Base-by-base conservation (phyloP, 1,140 invertebrate genomes). In the Aphis gossypii region DNA sequence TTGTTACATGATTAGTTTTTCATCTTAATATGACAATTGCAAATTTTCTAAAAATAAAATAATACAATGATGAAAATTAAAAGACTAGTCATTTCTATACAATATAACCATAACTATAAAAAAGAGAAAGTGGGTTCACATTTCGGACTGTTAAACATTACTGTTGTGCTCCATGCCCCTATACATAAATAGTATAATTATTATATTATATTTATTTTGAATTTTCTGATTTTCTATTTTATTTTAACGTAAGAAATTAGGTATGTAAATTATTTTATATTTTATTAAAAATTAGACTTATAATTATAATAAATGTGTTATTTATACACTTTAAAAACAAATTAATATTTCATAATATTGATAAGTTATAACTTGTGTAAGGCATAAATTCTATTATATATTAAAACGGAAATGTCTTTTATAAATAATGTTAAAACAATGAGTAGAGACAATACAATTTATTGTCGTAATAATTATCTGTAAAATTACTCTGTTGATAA, bases 91-190 rank as follows among this genome's bases (percentile, higher is more conserved):
- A 84, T 92, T 92, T 92, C 46, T 92, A 56, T 86, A 92, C 30
- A 92, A 18, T 86, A 41, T 25, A 93, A 84, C 56, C 92, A 84
- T 14, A 56, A 86, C 82, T 84, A 93, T n/a, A 84, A 93, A 76
- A 93, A 93, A 93, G 92, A 93, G 92, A 93, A 93, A 93, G 92
- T 93, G 82, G 21, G 23, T 51, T 84, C 25, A 86, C 82, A 93
- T 86, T 93, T 93, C 92, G 82, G 82, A 84, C 92, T 84, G 68
- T 92, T 92, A 41, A 84, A 83, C 92, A 93, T 93, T 93, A 93
- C 82, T 4, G 92, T 86, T 41, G 48, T 44, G 76, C 82, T 84
- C 3, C 14, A 48, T 51, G 25, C 92, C 46, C 46, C 48, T 51
- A 35, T 83, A 51, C 60, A 48, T 48, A 82, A 25, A 48, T 87